A percentile compares a stretch with the other conserved stretches of the same genome.
Conservation (phyloP, 2,888 invertebrate species). For the Apotomis turbidana region DNA sequence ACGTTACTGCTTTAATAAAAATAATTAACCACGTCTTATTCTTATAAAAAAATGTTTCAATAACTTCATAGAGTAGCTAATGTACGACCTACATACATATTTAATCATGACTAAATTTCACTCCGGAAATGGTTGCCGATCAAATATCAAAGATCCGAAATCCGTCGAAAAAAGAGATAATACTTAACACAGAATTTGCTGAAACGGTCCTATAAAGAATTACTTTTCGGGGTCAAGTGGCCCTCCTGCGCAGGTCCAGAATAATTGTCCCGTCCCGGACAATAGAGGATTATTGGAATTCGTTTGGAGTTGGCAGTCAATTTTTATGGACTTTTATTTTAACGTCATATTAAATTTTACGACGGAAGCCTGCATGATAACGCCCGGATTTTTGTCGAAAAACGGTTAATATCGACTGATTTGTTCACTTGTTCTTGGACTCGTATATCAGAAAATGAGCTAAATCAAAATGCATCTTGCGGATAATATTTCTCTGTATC, state of each 20-base stretch:
- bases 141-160: too few species aligned
- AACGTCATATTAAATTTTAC: slow-evolving; percentile 31
- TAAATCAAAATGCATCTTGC: too few species aligned
- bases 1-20: too few species aligned
- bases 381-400: neutral
- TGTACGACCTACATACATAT: too few species aligned
- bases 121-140: too few species aligned
- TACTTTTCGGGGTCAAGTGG: slow-evolving; percentile 21
- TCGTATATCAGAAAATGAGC: neutral
- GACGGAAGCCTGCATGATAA: neutral
- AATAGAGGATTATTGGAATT: slow-evolving; percentile 27
- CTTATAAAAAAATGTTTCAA: too few species aligned
- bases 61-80: too few species aligned
- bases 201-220: neutral
- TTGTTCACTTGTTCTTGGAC: neutral
- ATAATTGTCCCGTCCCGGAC: slow-evolving; percentile 24
- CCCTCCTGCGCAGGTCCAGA: slow-evolving; percentile 1
- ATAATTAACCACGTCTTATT: too few species aligned
- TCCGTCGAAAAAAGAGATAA: too few species aligned
- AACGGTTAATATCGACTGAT: neutral
- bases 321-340: slow-evolving; percentile 25
- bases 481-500: too few species aligned
- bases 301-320: slow-evolving; percentile 19
- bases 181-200: neutral
- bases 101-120: too few species aligned